Conservation (phyloP, 1,140 invertebrate species). For the Nixonia krombeini region DNA sequence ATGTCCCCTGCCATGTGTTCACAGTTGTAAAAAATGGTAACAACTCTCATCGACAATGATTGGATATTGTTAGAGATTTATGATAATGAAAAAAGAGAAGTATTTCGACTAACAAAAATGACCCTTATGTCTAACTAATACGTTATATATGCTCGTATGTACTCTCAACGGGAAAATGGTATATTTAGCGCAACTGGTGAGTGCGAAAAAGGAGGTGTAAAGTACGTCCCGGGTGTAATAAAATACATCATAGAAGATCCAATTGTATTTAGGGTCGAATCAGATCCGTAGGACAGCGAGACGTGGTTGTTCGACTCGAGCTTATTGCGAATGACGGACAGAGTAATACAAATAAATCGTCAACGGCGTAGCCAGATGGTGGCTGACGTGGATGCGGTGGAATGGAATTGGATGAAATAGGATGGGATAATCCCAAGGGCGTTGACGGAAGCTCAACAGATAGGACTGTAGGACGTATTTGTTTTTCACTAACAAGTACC, state of each 20-base stretch:
- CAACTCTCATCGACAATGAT: no score
- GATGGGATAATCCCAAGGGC: slow-evolving; percentile 62
- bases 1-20: no score
- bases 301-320: slow-evolving; percentile 30
- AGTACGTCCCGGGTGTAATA: slow-evolving; percentile 35
- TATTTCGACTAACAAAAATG: no score
- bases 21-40: no score
- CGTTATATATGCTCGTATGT: no score
- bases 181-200: slow-evolving; percentile 20
- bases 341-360: slow-evolving; percentile 64
- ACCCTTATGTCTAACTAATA: no score
- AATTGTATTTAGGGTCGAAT: slow-evolving; percentile 45
- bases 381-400: slow-evolving; percentile 55
- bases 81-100: no score
- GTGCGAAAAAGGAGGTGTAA: slow-evolving; percentile 16
- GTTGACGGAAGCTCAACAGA: slow-evolving; percentile 54
- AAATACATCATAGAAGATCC: slow-evolving; percentile 48
- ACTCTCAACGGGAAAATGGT: no score
- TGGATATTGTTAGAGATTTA: no score
- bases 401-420: slow-evolving; percentile 56
- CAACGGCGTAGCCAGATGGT: slow-evolving; percentile 58
- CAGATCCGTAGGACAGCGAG: slow-evolving; percentile 34
- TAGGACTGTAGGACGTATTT: slow-evolving; percentile 55
- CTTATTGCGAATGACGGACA: slow-evolving; percentile 51
- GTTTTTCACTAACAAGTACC: slow-evolving; percentile 63